These are phyloP conservation scores for Aphelenchoides fujianensis DNA, from an alignment of 1,140 invertebrate species.

Conservation along the genomic window DNA sequence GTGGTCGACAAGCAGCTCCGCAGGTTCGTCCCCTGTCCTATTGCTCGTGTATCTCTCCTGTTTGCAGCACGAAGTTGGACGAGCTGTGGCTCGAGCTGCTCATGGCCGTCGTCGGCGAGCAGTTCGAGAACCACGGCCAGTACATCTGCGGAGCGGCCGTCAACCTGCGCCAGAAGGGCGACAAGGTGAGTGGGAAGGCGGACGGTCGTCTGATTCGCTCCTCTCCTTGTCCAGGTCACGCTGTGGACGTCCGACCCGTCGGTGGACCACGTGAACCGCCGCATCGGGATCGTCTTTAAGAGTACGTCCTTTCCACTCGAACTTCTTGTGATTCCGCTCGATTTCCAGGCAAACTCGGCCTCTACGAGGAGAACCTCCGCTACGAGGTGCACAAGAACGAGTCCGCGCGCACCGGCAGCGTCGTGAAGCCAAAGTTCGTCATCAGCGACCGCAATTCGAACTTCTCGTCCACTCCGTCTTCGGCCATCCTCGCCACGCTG, in stretches of 20 bases:
- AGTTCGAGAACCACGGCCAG: constrained; percentile 83
- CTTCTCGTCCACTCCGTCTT: no score
- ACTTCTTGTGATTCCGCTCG: no score
- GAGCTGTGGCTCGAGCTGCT: constrained; percentile 89
- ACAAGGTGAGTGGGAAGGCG: constrained; percentile 80
- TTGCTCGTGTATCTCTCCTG: no score
- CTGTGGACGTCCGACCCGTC: constrained; percentile 81
- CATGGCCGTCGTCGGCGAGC: constrained; percentile 91
- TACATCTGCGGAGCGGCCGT: constrained; percentile 91
- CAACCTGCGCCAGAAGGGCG: constrained; percentile 81
- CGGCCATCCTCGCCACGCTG: no score
- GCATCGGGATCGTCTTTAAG: constrained; percentile 67
- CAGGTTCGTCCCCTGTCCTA: no score
- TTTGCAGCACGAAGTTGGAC: constrained; percentile 76
- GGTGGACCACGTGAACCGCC: constrained; percentile 72
- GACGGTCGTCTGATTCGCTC: constrained; percentile 12
- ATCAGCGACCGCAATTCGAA: no score
- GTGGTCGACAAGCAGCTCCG: constrained; percentile 57
- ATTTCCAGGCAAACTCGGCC: no score
- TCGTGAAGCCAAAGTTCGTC: no score
- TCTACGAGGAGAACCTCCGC: no score
- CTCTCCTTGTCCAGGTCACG: constrained; percentile 45
- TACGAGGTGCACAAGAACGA: no score
- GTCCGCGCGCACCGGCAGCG: no score
- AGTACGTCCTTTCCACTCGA: no score